Base-by-base conservation (phyloP, 2,888 invertebrate genomes). In the Melieria picta region DNA sequence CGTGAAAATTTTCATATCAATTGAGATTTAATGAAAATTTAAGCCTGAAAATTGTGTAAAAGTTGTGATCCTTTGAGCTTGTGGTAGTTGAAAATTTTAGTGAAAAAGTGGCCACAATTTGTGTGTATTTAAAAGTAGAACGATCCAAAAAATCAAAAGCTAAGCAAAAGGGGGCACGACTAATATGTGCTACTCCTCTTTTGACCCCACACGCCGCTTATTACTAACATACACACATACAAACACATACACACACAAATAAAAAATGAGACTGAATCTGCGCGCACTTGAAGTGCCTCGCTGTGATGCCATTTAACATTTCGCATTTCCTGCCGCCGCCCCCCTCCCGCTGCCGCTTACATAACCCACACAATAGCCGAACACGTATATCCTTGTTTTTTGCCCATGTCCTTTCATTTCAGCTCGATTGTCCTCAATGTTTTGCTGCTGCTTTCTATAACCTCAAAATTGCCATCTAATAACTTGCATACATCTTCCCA, bases 221-320 rank as follows among this genome's bases (percentile, higher is more conserved):
- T 45, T 45, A 63, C 62, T 13, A 68, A 71, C 65, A 63, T 57
- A 66, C 63, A 57, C 30, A 7, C 60, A 63, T n/a, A 52, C 56
- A 57, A 71, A 68, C 55, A 58, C 56, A 72, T 61, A 61, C 63
- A 50, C 63, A 64, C 63, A 65, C 11, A 72, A 11, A 52, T 46
- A 63, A 46, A 64, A 16, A 57, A 67, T 55, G 62, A 56, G 52
- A 48, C 63, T 46, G 47, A n/a, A 13, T n/a, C 16, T 45, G 13
- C 9, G 10, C 30, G 47, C 42, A 46, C 47, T 30, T 47, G 47
- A 47, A 56, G 57, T 56, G 5, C n/a, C 47, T 48, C 42, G 46
- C 30, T 4, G 9, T 7, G 16, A 56, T 7, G 16, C 30, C 50
- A 7, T 11, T 52, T 7, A 52, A 52, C 11, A n/a, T 13, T 52